A percentile compares a stretch with the other conserved stretches of the same genome.
phyloP scores from a whole-genome alignment of 2,797 vertebrate species.

The Sebastes vulpes region DNA sequence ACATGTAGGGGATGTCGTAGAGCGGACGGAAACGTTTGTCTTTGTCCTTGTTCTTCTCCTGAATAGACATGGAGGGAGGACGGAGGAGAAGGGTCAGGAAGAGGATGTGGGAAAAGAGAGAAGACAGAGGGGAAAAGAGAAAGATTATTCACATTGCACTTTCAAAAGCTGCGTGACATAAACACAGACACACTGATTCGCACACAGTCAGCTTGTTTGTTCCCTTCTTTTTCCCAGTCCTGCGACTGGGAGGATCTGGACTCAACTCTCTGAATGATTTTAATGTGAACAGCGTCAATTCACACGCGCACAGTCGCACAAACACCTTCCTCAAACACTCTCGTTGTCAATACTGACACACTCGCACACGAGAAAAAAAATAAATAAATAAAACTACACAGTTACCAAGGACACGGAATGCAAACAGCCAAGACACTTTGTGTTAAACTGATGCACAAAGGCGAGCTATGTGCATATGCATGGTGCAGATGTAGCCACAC shows the following conservation, averaged over 20 bases:
- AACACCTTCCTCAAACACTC: conserved; percentile 8
- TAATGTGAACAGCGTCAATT: conserved; percentile 2
- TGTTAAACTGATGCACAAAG: conserved; percentile 41
- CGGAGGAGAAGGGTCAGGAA: not conserved
- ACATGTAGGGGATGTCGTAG: conserved; percentile 99
- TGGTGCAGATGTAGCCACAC: conserved; percentile 19
- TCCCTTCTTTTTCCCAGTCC: not conserved
- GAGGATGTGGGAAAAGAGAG: not conserved
- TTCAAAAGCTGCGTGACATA: not conserved
- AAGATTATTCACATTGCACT: conserved; percentile 26
- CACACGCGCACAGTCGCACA: not conserved
- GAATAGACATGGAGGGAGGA: conserved; percentile 1
- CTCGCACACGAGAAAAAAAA: not conserved
- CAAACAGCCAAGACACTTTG: conserved; percentile 2
- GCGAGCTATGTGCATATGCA: conserved; percentile 2
- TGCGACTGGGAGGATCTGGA: conserved; percentile 14
- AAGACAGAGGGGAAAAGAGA: not conserved
- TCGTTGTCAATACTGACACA: conserved; percentile 27
- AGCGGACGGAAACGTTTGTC: conserved; percentile 97
- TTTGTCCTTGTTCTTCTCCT: conserved; percentile 94
- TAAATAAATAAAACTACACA: not conserved
- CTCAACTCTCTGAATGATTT: conserved; percentile 10
- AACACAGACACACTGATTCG: not conserved
- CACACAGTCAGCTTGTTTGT: conserved; percentile 19
- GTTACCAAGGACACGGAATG: conserved; percentile 38